phyloP scores from a whole-genome alignment of 2,888 invertebrate species.

The Campoletis raptor region DNA sequence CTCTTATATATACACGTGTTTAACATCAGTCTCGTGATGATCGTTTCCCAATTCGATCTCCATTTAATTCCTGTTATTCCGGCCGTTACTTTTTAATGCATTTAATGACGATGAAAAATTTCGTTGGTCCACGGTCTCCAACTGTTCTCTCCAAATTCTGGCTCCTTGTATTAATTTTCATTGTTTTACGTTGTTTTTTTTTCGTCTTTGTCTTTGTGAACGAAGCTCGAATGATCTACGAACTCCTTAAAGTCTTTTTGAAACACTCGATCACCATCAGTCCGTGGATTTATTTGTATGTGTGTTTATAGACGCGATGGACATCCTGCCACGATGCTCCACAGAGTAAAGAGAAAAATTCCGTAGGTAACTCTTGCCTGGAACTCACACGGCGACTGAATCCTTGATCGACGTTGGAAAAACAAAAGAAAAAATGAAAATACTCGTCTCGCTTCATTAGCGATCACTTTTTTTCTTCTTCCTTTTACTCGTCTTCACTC shows the following conservation, averaged over 20 bases:
- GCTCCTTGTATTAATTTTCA: not conserved
- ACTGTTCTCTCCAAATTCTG: constrained; percentile 51
- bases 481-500: constrained; percentile 11
- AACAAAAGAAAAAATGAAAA: constrained; percentile 62
- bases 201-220: constrained; percentile 35
- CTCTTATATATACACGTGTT: constrained; percentile 18
- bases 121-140: constrained; percentile 66
- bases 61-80: constrained; percentile 37
- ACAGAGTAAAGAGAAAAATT: constrained; percentile 6
- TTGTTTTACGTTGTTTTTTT: constrained; percentile 9
- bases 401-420: constrained; percentile 62
- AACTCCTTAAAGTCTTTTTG: constrained; percentile 52
- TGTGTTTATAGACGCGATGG: not conserved
- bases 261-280: constrained; percentile 52
- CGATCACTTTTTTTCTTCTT: constrained; percentile 69
- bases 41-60: constrained; percentile 55
- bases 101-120: constrained; percentile 71
- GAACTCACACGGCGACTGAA: constrained; percentile 35
- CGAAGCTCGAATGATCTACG: constrained; percentile 46
- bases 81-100: not conserved
- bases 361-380: constrained; percentile 32
- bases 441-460: constrained; percentile 82
- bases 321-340: not conserved
- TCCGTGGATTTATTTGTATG: constrained; percentile 23
- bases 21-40: constrained; percentile 59